Evolutionary conservation across 1,140 invertebrate species (phyloP).

Genomic region (Eriocheir sinensis): DNA sequence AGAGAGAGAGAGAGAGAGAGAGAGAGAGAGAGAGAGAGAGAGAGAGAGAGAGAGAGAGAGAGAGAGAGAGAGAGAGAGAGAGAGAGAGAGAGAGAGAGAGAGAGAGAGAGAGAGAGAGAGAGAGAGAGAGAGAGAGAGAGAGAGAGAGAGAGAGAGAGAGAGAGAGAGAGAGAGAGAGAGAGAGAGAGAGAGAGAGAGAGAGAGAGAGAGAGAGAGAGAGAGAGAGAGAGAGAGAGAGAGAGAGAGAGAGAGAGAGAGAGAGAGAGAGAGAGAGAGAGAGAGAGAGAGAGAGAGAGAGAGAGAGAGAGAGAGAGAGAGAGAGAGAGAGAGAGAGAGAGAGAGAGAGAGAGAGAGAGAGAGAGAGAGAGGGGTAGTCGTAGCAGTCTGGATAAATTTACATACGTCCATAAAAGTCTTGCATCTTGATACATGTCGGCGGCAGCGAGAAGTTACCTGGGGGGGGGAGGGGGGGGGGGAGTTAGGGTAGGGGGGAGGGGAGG

Average conservation of each 20-base stretch:
- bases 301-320: background rate
- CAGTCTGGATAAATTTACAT: background rate
- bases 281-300: background rate
- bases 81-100: background rate
- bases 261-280: too few relatives aligned
- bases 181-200: background rate
- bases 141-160: background rate
- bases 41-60: background rate
- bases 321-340: background rate
- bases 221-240: background rate
- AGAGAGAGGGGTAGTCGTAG: background rate
- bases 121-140: background rate
- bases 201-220: background rate
- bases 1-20: background rate
- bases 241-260: background rate
- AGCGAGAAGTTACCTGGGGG: background rate
- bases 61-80: background rate
- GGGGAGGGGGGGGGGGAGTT: background rate
- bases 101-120: background rate
- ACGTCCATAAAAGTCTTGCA: background rate
- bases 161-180: background rate
- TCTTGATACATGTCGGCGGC: background rate
- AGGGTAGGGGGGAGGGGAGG: background rate
- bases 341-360: background rate
- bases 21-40: background rate